These are phyloP conservation scores for Caenorhabditis becei DNA, from an alignment of 2,888 invertebrate species.

Conservation along the genomic window DNA sequence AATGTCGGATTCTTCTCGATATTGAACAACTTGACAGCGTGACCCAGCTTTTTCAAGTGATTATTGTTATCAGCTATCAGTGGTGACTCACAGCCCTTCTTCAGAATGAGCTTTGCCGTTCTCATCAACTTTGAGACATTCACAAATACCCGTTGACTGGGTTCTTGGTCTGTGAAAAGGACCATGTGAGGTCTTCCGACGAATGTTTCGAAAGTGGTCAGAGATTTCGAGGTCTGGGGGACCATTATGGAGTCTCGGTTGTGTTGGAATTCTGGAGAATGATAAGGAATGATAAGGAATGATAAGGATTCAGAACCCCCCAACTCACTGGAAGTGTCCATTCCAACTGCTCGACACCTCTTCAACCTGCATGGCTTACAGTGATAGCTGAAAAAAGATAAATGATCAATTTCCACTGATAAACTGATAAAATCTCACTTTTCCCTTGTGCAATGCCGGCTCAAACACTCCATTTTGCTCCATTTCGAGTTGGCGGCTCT, in stretches of 20 bases:
- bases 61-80: constrained; percentile 1
- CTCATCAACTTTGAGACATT: constrained; percentile 1
- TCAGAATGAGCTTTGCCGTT: neutral
- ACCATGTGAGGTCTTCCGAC: constrained; percentile 26
- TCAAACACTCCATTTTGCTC: neutral
- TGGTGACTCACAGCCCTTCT: neutral
- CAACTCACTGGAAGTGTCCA: constrained; percentile 36
- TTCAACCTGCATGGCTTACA: constrained; percentile 37
- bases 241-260: constrained; percentile 23
- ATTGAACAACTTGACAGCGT: neutral
- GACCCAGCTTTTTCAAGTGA: constrained; percentile 9
- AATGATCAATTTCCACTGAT: too few relatives aligned
- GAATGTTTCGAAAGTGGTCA: neutral
- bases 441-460: neutral
- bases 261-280: constrained; percentile 39
- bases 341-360: constrained; percentile 35
- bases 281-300: too few relatives aligned
- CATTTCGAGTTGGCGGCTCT: constrained; percentile 7
- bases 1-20: neutral
- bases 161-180: constrained; percentile 7
- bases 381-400: constrained; percentile 31
- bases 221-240: constrained; percentile 3
- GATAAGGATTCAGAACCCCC: too few relatives aligned
- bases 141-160: constrained; percentile 1
- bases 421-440: too few relatives aligned